Base-by-base conservation (phyloP, 2,113 vertebrate genomes). In the Zeus faber region DNA sequence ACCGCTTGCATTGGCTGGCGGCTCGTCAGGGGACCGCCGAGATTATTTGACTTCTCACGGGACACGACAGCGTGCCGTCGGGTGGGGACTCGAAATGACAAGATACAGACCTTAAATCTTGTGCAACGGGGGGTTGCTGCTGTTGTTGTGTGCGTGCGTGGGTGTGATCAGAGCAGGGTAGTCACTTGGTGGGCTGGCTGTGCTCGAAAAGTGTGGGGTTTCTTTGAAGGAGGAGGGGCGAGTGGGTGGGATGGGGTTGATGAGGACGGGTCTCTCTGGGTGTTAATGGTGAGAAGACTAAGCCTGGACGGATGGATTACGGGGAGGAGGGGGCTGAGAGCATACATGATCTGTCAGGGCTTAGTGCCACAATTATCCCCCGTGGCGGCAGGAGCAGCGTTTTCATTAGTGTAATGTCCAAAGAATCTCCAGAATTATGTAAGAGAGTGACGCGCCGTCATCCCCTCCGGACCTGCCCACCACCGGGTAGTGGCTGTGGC, bases 351-450 rank as follows among this genome's bases (percentile, higher is more conserved):
- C 81, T 83, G 74, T 80, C 71, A 61, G 79, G 78, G 87, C 91
- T 95, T 94, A 92, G 87, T 89, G 76, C 84, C 43, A 47, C 80
- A 73, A 90, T 91, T 90, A 87, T 91, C 13, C n/a, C 84, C 91
- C 81, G 57, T 37, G 47, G 58, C 45, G 69, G 89, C 85, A 70
- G 49, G 61, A 65, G 63, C 72, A 61, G 90, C 76, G 54, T 91
- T 94, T 93, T 93, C 91, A 90, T 92, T 92, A 92, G 87, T 87
- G 87, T 89, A 91, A 92, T 91, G 87, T 90, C 89, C 85, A 85
- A 73, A 93, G 90, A 76, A 89, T 88, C 27, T 73, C 57, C 67
- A 64, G 61, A 87, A 87, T 94, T 92, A 90, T 62, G 69, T 93
- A 95, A 95, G 81, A 76, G 80, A 76, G 54, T 87, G 90, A 90